Evolutionary conservation across 2,113 vertebrate species (phyloP), one percentile per base, ranked within the genome.

Genomic region (Grus americana): DNA sequence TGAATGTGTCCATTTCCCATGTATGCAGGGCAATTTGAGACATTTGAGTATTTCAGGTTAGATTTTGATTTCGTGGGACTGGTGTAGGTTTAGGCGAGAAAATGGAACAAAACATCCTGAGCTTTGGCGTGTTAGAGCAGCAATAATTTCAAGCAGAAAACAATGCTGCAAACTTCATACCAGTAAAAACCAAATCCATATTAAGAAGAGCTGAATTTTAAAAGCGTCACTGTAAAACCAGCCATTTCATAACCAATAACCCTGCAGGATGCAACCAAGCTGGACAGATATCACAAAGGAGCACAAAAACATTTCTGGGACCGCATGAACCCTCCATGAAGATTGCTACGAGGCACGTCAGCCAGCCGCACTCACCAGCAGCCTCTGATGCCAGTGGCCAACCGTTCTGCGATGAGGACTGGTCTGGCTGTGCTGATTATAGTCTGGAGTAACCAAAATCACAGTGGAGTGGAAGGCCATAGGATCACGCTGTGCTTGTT

Each of bases 321-420:
- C 12, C 15, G 20, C 4, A 8, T 2, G 4, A 46, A 10, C 21
- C 32, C 55, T 49, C 44, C 0, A 0, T 10, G 38, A 61, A 72
- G 38, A 32, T 47, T 23, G n/a, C 62, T 40, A 29, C 0, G 0
- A 84, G 79, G 21, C 52, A 38, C 32, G 2, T 27, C 55, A 47
- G 30, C n/a, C 90, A 36, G 44, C 29, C 15, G 1, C 0, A 1
- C 23, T 70, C 72, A 68, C 61, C 61, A 61, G 88, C 58, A 57
- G 4, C 59, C 10, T 8, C 59, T 24, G 88, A 32, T 54, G 73
- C 87, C 80, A 58, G 34, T 13, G 68, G 67, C 55, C 73, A 62
- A 0, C 42, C 24, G 62, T 59, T 0, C 81, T 78, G 85, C 54
- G 50, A 1, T 42, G 14, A 65, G 63, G 9, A 30, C 44, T 57